Conservation (phyloP, 2,113 vertebrate genomes). For the Bucco capensis region DNA sequence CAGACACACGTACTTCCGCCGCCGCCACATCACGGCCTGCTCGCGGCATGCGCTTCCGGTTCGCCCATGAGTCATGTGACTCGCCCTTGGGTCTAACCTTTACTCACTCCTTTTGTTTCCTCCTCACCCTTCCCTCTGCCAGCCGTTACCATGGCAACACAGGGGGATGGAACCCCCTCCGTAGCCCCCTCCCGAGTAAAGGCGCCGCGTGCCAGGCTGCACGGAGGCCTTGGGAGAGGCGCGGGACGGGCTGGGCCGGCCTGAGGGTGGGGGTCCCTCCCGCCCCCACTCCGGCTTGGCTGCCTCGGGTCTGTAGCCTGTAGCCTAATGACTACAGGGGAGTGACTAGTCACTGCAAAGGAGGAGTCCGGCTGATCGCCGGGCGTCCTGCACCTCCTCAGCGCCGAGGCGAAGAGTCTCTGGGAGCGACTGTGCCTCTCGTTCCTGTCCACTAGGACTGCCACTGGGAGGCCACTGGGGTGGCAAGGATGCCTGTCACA, state of each 20-base stretch:
- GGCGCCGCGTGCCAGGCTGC: not conserved
- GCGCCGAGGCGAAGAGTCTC: too few species aligned
- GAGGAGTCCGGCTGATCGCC: too few species aligned
- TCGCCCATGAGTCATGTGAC: not conserved
- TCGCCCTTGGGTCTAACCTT: fast-evolving
- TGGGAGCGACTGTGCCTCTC: fast-evolving
- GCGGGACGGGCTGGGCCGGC: too few species aligned
- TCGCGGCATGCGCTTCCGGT: slow-evolving; percentile 11
- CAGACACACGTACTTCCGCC: slow-evolving; percentile 47
- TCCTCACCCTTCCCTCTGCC: fast-evolving
- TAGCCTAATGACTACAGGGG: too few species aligned
- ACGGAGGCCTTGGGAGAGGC: not conserved
- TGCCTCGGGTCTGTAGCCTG: too few species aligned
- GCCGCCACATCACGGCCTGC: slow-evolving; percentile 4
- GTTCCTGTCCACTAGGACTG: fast-evolving
- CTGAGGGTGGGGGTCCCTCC: not conserved
- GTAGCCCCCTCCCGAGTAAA: fast-evolving
- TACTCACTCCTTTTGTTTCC: not conserved
- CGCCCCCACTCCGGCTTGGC: fast-evolving
- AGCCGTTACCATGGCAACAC: not conserved
- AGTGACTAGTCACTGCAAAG: too few species aligned
- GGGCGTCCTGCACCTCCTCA: not conserved
- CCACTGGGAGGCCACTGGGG: fast-evolving
- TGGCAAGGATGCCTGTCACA: too few species aligned
- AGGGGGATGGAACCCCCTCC: not conserved